Evolutionary conservation across 1,140 invertebrate genomes (phyloP).

Genomic region (Drosophila mojavensis): DNA sequence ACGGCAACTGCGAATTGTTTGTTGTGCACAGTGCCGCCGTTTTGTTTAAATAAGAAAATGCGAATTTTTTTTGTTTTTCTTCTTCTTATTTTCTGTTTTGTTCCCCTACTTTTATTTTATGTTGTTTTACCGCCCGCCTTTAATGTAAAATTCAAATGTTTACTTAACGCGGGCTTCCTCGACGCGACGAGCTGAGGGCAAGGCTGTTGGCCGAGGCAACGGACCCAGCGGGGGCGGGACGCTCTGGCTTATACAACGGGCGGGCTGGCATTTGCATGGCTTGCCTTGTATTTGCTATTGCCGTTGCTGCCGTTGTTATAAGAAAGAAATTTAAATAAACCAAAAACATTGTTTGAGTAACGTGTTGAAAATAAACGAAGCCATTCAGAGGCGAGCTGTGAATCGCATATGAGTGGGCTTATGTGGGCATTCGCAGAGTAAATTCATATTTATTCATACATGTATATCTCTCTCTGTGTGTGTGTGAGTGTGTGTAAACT

Average conservation of each 20-base stretch:
- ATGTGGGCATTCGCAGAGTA: conserved; percentile 28
- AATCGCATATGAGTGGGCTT: conserved; percentile 45
- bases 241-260: conserved; percentile 65
- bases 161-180: conserved; percentile 74
- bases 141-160: conserved; percentile 83
- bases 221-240: not conserved
- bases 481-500: conserved; percentile 5
- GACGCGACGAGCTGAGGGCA: conserved; percentile 52
- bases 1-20: conserved; percentile 58
- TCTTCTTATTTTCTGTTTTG: not conserved
- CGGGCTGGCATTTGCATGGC: conserved; percentile 74
- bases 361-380: conserved; percentile 82
- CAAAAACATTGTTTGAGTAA: conserved; percentile 82
- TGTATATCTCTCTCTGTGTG: conserved; percentile 4
- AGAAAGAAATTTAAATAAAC: conserved; percentile 83
- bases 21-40: conserved; percentile 74
- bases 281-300: conserved; percentile 59
- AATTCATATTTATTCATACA: conserved; percentile 24
- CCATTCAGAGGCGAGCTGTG: conserved; percentile 69
- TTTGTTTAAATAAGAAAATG: conserved; percentile 81
- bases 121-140: conserved; percentile 67
- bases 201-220: conserved; percentile 37
- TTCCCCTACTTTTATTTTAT: conserved; percentile 18
- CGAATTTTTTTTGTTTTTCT: conserved; percentile 42
- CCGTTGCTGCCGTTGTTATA: conserved; percentile 44